phyloP scores from a whole-genome alignment of 2,888 invertebrate species.

The Seira musarum region DNA sequence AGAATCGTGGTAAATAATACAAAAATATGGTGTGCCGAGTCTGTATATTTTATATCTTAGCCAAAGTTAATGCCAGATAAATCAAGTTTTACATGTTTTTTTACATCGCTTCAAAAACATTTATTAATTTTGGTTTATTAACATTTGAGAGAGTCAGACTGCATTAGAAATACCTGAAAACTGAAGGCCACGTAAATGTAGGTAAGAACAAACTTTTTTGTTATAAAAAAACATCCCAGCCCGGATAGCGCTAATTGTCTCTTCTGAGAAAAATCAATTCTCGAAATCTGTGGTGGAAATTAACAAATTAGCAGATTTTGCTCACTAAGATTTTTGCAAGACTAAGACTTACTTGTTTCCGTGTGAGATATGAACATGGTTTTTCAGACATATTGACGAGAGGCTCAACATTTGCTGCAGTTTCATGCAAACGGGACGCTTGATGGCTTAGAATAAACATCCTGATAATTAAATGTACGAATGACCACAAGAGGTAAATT shows the following conservation, averaged over 20 bases:
- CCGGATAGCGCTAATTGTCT: conserved; percentile 22
- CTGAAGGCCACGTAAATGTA: conserved; percentile 27
- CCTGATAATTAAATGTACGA: no score
- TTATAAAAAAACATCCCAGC: conserved; percentile 27
- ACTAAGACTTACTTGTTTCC: background rate
- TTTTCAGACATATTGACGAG: background rate
- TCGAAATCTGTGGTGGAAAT: background rate
- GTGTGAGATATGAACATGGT: background rate
- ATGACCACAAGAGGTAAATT: no score
- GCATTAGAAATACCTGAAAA: conserved; percentile 28
- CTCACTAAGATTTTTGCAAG: background rate
- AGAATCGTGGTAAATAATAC: no score
- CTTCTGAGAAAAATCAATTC: conserved; percentile 1
- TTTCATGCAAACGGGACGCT: no score
- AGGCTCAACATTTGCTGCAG: background rate
- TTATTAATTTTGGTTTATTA: no score
- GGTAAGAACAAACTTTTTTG: conserved; percentile 22
- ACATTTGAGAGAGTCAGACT: conserved; percentile 5
- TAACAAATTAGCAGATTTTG: background rate
- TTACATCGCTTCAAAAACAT: no score
- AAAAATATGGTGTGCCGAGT: no score
- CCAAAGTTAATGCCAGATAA: no score
- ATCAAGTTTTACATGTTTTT: no score
- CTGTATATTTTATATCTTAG: no score
- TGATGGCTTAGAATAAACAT: no score